phyloP scores from a whole-genome alignment of 2,888 invertebrate genomes.

The Euspilapteryx auroguttella region DNA sequence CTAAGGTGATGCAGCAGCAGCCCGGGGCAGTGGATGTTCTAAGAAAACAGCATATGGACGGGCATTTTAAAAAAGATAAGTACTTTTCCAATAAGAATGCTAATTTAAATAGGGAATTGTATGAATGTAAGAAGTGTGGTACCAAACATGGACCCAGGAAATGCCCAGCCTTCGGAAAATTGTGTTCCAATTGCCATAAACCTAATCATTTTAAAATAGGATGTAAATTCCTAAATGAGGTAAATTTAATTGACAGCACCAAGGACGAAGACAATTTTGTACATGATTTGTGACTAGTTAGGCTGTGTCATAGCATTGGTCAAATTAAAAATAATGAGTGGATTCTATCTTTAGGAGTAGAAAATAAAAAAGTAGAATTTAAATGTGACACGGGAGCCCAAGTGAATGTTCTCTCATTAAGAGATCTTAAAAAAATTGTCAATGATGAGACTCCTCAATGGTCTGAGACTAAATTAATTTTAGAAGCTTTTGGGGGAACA shows the following conservation, averaged over 20 bases:
- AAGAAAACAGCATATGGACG: too few relatives aligned
- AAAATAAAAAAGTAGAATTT: neutral
- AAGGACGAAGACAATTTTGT: too few relatives aligned
- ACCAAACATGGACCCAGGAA: neutral
- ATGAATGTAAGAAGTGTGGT: neutral
- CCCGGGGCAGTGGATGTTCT: too few relatives aligned
- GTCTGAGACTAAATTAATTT: neutral
- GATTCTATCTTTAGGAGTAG: too few relatives aligned
- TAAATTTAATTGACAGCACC: neutral
- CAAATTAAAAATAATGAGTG: neutral
- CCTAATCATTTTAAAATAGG: neutral
- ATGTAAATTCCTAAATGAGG: neutral
- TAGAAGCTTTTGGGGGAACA: too few relatives aligned
- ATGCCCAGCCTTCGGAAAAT: neutral
- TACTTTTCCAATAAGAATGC: too few relatives aligned
- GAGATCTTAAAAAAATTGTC: neutral
- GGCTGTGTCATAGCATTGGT: too few relatives aligned
- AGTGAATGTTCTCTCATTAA: neutral
- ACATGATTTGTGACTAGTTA: too few relatives aligned
- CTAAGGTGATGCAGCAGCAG: too few relatives aligned
- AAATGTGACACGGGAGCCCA: neutral
- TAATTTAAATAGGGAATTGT: neutral
- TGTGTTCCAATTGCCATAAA: neutral
- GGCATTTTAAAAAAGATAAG: neutral
- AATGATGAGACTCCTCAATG: neutral